phyloP scores from a whole-genome alignment of 2,797 vertebrate genomes.

The Hephaestus fuliginosus region DNA sequence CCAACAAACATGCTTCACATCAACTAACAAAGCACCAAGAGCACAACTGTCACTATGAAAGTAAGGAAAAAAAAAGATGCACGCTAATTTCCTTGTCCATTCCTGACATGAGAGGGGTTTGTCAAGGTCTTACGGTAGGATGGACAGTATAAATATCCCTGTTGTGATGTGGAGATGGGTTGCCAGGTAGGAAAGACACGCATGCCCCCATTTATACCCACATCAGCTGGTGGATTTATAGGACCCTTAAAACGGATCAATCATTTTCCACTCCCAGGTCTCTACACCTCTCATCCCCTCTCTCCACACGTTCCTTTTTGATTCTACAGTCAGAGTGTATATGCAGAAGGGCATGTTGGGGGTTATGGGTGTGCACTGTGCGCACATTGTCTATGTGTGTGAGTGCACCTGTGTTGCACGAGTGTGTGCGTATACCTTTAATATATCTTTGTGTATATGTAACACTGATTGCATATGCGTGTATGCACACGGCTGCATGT shows the following conservation, averaged over 20 bases:
- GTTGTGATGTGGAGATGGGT: constrained; percentile 77
- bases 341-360: constrained; percentile 24
- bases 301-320: constrained; percentile 75
- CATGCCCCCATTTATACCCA: constrained; percentile 77
- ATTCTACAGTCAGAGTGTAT: constrained; percentile 55
- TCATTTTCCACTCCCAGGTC: constrained; percentile 83
- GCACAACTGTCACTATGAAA: background rate
- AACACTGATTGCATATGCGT: constrained; percentile 40
- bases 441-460: constrained; percentile 49
- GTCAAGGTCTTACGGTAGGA: constrained; percentile 77
- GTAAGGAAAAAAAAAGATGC: constrained; percentile 7
- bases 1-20: constrained; percentile 24
- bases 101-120: constrained; percentile 68
- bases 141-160: constrained; percentile 80
- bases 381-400: constrained; percentile 19
- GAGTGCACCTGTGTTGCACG: constrained; percentile 61
- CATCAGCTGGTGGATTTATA: constrained; percentile 83
- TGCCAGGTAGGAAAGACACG: constrained; percentile 83
- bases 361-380: constrained; percentile 39
- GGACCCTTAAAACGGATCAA: constrained; percentile 83
- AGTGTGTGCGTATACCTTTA: constrained; percentile 44
- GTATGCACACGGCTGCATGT: constrained; percentile 56
- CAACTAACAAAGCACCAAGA: constrained; percentile 17
- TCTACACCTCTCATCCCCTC: constrained; percentile 73
- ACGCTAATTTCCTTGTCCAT: constrained; percentile 52